Evolutionary conservation across 2,888 invertebrate species (phyloP).

Genomic region (Meghimatium bilineatum): DNA sequence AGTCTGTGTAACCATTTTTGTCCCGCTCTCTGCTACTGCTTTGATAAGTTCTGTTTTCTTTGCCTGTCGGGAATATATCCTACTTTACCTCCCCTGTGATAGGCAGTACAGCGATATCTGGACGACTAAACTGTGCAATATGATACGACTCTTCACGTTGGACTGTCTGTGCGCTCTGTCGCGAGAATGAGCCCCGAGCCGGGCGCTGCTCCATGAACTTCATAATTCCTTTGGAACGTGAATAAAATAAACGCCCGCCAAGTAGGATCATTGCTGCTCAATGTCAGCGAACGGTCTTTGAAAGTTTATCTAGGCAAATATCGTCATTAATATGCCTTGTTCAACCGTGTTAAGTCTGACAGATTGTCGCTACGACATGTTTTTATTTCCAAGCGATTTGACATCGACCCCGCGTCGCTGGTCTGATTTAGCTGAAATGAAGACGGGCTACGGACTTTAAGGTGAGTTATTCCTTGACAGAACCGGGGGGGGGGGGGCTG

Average conservation of each 20-base stretch:
- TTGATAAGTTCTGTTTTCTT: too few species aligned
- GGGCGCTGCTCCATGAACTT: not conserved
- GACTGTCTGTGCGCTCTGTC: not conserved
- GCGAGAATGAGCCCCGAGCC: slow-evolving; percentile 16
- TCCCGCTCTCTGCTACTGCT: too few species aligned
- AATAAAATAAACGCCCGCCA: not conserved
- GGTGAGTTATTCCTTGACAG: slow-evolving; percentile 9
- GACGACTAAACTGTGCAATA: not conserved
- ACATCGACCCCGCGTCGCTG: not conserved
- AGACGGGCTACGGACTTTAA: not conserved
- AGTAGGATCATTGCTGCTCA: not conserved
- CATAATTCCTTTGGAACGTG: slow-evolving; percentile 9
- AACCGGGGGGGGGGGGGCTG: not conserved
- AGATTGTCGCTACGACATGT: slow-evolving; percentile 9
- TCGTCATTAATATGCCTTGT: not conserved
- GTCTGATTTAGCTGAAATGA: slow-evolving; percentile 19
- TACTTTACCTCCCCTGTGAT: too few species aligned
- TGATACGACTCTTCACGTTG: not conserved
- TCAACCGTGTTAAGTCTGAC: not conserved
- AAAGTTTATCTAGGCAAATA: slow-evolving; percentile 9
- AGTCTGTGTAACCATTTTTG: too few species aligned
- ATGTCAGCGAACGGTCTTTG: not conserved
- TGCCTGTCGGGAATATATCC: too few species aligned
- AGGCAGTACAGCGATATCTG: not conserved
- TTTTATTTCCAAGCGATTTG: slow-evolving; percentile 29